phyloP scores from a whole-genome alignment of 2,888 invertebrate species.

The Hermaeophaga mercurialis region DNA sequence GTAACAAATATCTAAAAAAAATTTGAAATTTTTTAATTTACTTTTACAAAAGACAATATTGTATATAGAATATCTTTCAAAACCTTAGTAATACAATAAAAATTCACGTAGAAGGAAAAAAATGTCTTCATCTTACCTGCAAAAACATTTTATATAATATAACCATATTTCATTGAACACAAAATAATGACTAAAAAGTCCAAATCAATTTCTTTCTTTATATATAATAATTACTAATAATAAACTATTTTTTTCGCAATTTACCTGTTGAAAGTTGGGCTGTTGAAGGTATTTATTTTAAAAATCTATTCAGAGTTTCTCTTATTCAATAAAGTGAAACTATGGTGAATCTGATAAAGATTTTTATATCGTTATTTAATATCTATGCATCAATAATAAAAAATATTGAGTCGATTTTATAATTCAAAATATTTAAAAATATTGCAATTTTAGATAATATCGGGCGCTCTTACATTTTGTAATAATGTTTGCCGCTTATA shows the following conservation, averaged over 20 bases:
- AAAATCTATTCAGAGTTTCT: neutral
- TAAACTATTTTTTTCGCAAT: neutral
- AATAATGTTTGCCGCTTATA: no score
- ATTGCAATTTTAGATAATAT: no score
- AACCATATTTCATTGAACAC: neutral
- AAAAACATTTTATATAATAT: neutral
- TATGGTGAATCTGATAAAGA: neutral
- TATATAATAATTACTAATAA: neutral
- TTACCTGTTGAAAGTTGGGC: neutral
- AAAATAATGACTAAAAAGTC: neutral
- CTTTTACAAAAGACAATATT: no score
- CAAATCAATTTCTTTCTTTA: neutral
- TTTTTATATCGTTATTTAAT: no score
- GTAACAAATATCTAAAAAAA: constrained; percentile 28
- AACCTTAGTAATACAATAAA: no score
- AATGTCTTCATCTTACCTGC: no score
- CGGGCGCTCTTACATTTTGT: no score
- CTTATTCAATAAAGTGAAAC: neutral
- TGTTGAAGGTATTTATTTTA: neutral
- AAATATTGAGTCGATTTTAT: no score
- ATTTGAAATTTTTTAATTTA: neutral
- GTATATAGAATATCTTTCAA: no score
- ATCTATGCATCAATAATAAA: no score
- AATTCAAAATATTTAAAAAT: no score
- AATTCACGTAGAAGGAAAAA: no score